Evolutionary conservation across 2,888 invertebrate genomes (phyloP), one percentile per base, ranked within the genome.

Genomic region (Epinotia ramella): DNA sequence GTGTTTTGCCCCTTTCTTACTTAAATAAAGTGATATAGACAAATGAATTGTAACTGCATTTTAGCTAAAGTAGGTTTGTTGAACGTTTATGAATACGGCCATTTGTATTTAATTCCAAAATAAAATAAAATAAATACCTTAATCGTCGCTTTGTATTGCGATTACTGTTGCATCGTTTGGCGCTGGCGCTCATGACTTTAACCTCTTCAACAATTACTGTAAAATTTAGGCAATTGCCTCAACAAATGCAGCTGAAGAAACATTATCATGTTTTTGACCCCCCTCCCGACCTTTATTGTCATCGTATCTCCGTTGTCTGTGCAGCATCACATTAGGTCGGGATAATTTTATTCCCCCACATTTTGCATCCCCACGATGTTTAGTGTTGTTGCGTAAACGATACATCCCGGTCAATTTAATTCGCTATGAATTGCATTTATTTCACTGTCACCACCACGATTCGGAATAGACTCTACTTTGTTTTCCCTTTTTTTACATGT

Each of bases 271-370:
- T 65, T 70, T 66, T 70, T 66, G 65, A 60, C 65, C 70, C 65
- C 53, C 60, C 59, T 40, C 59, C 64, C 46, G 60, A 40, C 67
- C 28, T 60, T 75, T 59, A 75, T 71, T 67, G 76, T 72, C 67
- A 76, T 67, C 33, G 62, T 67, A 66, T 76, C 69, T 66, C 28
- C 66, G 76, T 72, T 72, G 67, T 63, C 75, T 75, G 75, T 57
- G 71, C 76, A 63, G 71, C 67, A 63, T 67, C 76, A 72, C 71
- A 76, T 76, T 76, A 75, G 24, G 56, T 57, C 24, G 57, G 67
- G 67, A 67, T 92, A 91, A 91, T 92, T 88, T 91, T 89, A 92
- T 91, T 91, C 93, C 93, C 93, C 92, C 71, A 78, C 86, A 81
- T 81, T 70, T 70, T 71, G 81, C 78, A 80, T 80, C 76, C 85